Percentiles rank a stretch among this genome's conserved stretches.
phyloP scores from a whole-genome alignment of 2,888 invertebrate species.

The Opisthograptis luteolata region DNA sequence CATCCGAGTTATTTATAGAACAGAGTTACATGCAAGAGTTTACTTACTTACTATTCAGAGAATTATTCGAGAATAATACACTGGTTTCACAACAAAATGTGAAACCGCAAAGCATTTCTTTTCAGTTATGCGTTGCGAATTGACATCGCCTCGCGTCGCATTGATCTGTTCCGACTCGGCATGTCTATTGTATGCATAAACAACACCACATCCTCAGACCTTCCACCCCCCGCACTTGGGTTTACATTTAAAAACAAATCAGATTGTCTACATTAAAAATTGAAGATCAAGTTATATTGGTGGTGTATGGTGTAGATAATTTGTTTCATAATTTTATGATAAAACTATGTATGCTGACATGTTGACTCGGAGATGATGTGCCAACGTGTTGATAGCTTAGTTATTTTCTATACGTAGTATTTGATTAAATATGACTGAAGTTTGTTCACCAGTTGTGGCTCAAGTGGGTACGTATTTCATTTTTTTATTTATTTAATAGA shows the following conservation, averaged over 20 bases:
- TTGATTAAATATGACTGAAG: slow-evolving; percentile 52
- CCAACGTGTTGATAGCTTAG: background rate
- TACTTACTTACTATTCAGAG: no score
- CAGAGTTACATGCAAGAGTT: no score
- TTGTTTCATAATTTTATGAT: slow-evolving; percentile 27
- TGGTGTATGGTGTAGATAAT: slow-evolving; percentile 25
- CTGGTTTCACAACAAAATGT: no score
- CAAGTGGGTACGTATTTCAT: slow-evolving; percentile 40
- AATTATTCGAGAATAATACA: no score
- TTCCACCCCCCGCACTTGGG: background rate
- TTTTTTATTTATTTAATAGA: background rate
- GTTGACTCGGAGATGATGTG: slow-evolving; percentile 5
- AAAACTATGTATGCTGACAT: slow-evolving; percentile 22
- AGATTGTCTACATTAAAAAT: background rate
- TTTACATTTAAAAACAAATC: background rate
- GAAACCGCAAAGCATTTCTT: no score
- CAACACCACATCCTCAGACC: slow-evolving; percentile 12
- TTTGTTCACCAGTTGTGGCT: slow-evolving; percentile 46
- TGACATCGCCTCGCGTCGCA: no score
- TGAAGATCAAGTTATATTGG: slow-evolving; percentile 21
- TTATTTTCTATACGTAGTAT: slow-evolving; percentile 1
- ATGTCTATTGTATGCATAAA: slow-evolving; percentile 19
- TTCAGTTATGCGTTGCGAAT: no score
- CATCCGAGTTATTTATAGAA: no score
- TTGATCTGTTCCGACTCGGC: no score